Conservation (phyloP, 2,113 vertebrate species). For the Notarius lentiginosus region DNA sequence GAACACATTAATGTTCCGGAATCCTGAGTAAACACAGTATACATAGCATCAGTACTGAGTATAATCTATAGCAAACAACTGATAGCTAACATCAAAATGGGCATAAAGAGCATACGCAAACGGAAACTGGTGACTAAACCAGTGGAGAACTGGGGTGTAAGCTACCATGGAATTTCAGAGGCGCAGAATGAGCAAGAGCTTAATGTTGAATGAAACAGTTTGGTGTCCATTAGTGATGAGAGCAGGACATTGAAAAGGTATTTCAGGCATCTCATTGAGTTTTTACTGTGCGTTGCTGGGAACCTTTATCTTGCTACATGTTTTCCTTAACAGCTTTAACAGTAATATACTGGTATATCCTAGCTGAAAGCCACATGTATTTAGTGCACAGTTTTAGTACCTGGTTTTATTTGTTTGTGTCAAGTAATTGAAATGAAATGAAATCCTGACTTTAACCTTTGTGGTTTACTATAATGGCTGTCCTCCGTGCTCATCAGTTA, state of each 20-base stretch:
- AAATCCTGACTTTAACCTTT: conserved; percentile 1
- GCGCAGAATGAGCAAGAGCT: neutral
- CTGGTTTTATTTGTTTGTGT: neutral
- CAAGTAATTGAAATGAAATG: neutral
- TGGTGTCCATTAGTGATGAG: neutral
- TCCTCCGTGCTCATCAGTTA: neutral
- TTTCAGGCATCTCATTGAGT: neutral
- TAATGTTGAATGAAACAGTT: neutral
- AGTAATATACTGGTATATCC: neutral
- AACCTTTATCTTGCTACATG: neutral
- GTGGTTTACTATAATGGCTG: conserved; percentile 7
- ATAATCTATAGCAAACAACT: conserved; percentile 17
- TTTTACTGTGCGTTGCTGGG: neutral
- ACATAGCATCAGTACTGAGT: neutral
- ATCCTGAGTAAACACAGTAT: conserved; percentile 7
- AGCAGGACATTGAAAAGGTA: neutral
- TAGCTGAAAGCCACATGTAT: neutral
- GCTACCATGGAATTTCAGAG: neutral
- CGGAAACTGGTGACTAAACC: neutral
- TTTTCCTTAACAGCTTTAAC: neutral
- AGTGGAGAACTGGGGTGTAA: neutral
- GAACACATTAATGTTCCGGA: neutral
- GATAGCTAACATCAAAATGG: too few relatives aligned
- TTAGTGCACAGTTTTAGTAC: neutral
- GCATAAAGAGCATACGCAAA: neutral